A percentile compares a stretch with the other conserved stretches of the same genome.
These are phyloP conservation scores for Nasua narica DNA, from an alignment of 2,797 vertebrate species.

Conservation along the genomic window DNA sequence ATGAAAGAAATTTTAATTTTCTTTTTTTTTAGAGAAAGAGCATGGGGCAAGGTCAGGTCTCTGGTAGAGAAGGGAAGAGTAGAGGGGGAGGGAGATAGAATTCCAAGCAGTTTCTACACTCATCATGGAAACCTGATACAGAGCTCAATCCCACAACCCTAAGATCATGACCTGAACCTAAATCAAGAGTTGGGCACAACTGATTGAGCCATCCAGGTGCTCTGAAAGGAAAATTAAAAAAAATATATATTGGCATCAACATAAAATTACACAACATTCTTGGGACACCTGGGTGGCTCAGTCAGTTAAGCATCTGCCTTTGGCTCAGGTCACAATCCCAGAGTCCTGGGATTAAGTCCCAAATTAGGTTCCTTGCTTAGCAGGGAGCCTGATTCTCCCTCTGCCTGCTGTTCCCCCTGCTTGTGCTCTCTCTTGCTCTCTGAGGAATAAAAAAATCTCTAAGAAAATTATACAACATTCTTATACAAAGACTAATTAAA, in stretches of 20 bases:
- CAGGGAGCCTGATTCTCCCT: too few species aligned
- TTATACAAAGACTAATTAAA: neutral
- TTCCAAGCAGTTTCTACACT: neutral
- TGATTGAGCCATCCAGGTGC: neutral
- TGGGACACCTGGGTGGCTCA: too few species aligned
- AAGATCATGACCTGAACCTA: neutral
- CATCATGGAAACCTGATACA: neutral
- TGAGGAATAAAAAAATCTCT: neutral
- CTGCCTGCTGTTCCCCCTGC: too few species aligned
- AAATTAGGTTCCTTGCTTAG: too few species aligned
- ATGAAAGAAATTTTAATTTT: neutral
- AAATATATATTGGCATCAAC: neutral
- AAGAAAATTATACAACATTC: neutral
- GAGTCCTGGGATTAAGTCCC: too few species aligned
- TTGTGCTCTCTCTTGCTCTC: neutral
- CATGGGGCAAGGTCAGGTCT: neutral
- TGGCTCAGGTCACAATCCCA: too few species aligned
- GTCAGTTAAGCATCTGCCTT: too few species aligned
- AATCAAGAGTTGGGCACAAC: neutral
- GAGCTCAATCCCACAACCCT: neutral
- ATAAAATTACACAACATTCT: neutral
- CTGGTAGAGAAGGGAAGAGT: neutral
- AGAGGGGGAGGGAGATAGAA: neutral
- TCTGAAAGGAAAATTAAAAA: neutral
- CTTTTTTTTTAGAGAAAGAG: neutral